These are phyloP conservation scores for Solea senegalensis DNA, from an alignment of 2,113 vertebrate species.

Conservation along the genomic window DNA sequence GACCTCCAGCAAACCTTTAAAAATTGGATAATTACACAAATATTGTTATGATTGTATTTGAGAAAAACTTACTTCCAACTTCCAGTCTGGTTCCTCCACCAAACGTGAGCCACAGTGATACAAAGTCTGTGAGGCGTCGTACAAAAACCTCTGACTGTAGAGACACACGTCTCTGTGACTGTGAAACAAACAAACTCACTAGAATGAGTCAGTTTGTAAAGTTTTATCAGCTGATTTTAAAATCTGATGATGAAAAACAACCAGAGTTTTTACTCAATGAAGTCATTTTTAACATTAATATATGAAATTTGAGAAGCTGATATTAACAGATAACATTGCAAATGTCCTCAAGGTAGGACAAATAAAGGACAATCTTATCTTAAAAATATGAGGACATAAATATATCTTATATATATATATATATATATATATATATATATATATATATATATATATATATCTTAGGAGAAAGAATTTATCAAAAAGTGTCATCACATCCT, in stretches of 20 bases:
- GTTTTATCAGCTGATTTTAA: neutral
- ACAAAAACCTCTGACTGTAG: conserved; percentile 22
- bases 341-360: no score
- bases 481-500: neutral
- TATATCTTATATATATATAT: no score
- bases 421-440: no score
- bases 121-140: neutral
- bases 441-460: no score
- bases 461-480: no score
- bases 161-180: conserved; percentile 1
- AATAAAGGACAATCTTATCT: neutral
- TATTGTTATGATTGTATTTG: no score
- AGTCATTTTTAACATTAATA: neutral
- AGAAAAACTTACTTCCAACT: conserved; percentile 8
- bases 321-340: no score
- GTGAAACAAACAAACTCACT: neutral
- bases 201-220: neutral
- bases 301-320: no score
- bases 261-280: neutral
- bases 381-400: no score
- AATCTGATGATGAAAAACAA: neutral
- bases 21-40: no score
- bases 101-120: conserved; percentile 5
- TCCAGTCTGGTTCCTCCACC: conserved; percentile 22
- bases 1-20: no score